Evolutionary conservation across 1,140 invertebrate species (phyloP).

Genomic region (Trissolcus basalis): DNA sequence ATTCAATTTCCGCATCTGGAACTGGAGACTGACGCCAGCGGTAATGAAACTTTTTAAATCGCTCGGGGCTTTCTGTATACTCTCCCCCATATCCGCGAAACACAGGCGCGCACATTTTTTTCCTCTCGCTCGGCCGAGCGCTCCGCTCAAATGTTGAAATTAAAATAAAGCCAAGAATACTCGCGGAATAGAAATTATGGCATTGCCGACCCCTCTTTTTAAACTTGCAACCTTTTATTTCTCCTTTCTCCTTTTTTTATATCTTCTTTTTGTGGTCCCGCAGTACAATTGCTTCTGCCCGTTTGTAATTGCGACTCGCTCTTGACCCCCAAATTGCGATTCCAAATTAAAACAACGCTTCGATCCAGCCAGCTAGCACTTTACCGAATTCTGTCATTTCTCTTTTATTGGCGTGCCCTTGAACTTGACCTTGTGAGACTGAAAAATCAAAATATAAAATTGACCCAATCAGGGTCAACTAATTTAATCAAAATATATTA

Average conservation of each 20-base stretch:
- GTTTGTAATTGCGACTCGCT: too few relatives aligned
- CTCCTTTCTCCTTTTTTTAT: not conserved
- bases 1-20: conserved; percentile 66
- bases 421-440: too few relatives aligned
- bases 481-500: too few relatives aligned
- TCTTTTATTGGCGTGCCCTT: too few relatives aligned
- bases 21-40: conserved; percentile 62
- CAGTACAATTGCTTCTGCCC: too few relatives aligned
- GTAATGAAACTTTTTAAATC: conserved; percentile 71
- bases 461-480: too few relatives aligned
- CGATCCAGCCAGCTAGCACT: too few relatives aligned
- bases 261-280: too few relatives aligned
- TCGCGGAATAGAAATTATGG: conserved; percentile 57
- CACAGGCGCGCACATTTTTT: conserved; percentile 36
- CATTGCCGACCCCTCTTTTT: conserved; percentile 25
- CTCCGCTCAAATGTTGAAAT: conserved; percentile 55
- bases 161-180: conserved; percentile 58
- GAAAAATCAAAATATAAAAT: too few relatives aligned
- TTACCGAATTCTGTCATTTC: too few relatives aligned
- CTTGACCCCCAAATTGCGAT: too few relatives aligned
- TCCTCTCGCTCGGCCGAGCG: conserved; percentile 27
- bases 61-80: conserved; percentile 56
- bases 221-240: not conserved
- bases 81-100: conserved; percentile 24
- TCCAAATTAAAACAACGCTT: too few relatives aligned